Evolutionary conservation across 2,797 vertebrate species (phyloP).

Genomic region (Myotis daubentonii): DNA sequence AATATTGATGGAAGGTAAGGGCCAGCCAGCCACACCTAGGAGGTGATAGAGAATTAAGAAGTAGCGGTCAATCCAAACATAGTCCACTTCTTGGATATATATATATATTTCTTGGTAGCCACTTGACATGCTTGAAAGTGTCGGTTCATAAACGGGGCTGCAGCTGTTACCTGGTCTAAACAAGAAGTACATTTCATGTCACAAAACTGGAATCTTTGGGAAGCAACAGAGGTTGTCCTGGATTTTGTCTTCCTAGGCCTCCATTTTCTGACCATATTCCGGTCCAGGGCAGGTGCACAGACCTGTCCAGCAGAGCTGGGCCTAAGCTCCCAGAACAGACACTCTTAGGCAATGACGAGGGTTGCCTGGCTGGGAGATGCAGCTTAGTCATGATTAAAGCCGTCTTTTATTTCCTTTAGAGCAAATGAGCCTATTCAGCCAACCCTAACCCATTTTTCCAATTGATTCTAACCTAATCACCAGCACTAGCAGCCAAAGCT

Average conservation of each 20-base stretch:
- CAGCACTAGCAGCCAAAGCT: slow-evolving; percentile 38
- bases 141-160: neutral
- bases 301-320: neutral
- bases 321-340: slow-evolving; percentile 39
- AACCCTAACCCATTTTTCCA: slow-evolving; percentile 56
- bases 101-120: neutral
- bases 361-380: slow-evolving; percentile 27
- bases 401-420: slow-evolving; percentile 65
- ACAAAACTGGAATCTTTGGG: neutral
- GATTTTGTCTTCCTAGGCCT: neutral
- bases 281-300: neutral
- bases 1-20: neutral
- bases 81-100: neutral
- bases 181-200: neutral
- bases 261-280: neutral
- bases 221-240: slow-evolving; percentile 5
- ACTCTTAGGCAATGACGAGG: slow-evolving; percentile 55
- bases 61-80: neutral
- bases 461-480: slow-evolving; percentile 38
- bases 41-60: neutral
- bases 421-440: slow-evolving; percentile 22
- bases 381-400: slow-evolving; percentile 62
- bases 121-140: neutral
- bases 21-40: neutral
- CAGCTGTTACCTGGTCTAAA: neutral